A percentile compares a stretch with the other conserved stretches of the same genome.
These are phyloP conservation scores for Nipponia nippon DNA, from an alignment of 2,113 vertebrate genomes.

Conservation along the genomic window DNA sequence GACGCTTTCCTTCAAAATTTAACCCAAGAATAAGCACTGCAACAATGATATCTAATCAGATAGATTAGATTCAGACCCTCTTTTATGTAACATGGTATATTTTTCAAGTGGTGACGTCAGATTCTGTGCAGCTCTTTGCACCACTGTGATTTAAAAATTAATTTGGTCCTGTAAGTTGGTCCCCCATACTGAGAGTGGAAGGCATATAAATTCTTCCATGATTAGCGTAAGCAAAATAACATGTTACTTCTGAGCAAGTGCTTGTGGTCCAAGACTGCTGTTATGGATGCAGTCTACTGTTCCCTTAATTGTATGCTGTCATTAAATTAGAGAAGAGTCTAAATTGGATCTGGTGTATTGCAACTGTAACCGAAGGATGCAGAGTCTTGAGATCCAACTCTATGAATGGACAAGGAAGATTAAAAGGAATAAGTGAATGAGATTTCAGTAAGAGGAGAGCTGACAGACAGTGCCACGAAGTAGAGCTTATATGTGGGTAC, in stretches of 20 bases:
- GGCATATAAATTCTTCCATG: neutral
- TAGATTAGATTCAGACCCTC: no score
- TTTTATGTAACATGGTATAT: neutral
- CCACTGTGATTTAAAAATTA: neutral
- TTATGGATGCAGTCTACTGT: neutral
- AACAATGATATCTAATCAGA: neutral
- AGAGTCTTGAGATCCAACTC: neutral
- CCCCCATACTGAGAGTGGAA: neutral
- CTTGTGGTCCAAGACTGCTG: neutral
- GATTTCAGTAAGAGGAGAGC: neutral
- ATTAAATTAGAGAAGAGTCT: neutral
- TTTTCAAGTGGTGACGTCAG: neutral
- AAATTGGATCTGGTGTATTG: neutral
- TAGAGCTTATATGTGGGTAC: neutral
- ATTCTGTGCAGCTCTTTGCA: neutral
- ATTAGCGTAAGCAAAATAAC: neutral
- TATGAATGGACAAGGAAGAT: neutral
- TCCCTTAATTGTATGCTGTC: neutral
- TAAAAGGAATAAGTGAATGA: neutral
- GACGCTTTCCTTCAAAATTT: neutral
- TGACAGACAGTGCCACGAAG: neutral
- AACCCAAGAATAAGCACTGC: neutral
- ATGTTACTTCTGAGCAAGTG: neutral
- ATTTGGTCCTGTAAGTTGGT: neutral
- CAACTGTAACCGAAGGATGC: neutral